phyloP scores from a whole-genome alignment of 2,888 invertebrate genomes.

The Micoletzkya japonica region DNA sequence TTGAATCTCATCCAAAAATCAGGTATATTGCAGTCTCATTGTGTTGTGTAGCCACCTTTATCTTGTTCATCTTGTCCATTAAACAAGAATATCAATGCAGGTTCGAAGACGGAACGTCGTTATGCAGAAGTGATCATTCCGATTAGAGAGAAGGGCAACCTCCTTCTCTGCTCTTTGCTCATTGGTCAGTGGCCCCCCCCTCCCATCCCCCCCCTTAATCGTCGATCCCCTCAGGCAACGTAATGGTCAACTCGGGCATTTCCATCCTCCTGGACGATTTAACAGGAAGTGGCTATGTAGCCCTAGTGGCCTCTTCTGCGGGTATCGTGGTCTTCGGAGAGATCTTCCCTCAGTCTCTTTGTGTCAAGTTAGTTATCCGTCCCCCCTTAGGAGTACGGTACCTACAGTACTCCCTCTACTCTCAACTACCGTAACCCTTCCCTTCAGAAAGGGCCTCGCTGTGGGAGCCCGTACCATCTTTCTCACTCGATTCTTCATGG shows the following conservation, averaged over 20 bases:
- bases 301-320: slow-evolving; percentile 58
- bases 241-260: slow-evolving; percentile 73
- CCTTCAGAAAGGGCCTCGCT: slow-evolving; percentile 49
- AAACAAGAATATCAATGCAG: slow-evolving; percentile 29
- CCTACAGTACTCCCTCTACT: slow-evolving; percentile 1
- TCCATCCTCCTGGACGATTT: slow-evolving; percentile 92
- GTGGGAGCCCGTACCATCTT: slow-evolving; percentile 74
- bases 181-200: slow-evolving; percentile 73
- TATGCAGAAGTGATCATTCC: slow-evolving; percentile 86
- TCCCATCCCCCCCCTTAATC: too few relatives aligned
- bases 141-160: slow-evolving; percentile 89
- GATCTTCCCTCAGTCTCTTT: slow-evolving; percentile 74
- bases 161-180: slow-evolving; percentile 76
- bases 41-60: background rate
- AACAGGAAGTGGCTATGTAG: slow-evolving; percentile 66
- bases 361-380: slow-evolving; percentile 56
- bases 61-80: background rate
- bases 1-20: slow-evolving; percentile 59
- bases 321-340: slow-evolving; percentile 82
- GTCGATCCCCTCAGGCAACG: slow-evolving; percentile 69
- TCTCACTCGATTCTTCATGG: slow-evolving; percentile 90
- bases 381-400: slow-evolving; percentile 78
- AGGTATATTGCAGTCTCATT: slow-evolving; percentile 37
- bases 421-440: background rate
- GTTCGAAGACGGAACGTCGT: slow-evolving; percentile 51